Percentiles rank a stretch among this genome's conserved stretches.
Evolutionary conservation across 2,113 vertebrate genomes (phyloP).

Genomic region (Orycteropus afer): DNA sequence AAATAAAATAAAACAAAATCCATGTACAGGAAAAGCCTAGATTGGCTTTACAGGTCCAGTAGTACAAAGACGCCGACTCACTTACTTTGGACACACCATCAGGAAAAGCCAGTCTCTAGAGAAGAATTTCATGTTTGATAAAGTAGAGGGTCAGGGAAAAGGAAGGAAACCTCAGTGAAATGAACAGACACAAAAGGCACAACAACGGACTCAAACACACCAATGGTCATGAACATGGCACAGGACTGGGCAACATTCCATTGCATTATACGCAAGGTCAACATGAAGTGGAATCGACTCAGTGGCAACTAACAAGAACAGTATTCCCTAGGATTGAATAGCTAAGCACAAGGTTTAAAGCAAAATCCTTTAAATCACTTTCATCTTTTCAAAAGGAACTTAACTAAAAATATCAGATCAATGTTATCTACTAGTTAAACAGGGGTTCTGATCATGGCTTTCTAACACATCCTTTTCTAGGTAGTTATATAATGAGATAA

Average conservation of each 20-base stretch:
- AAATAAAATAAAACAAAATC: constrained; percentile 40
- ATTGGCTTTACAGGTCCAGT: neutral
- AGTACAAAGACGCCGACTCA: neutral
- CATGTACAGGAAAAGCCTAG: constrained; percentile 30
- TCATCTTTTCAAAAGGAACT: neutral
- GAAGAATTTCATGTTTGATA: no score
- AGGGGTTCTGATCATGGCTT: neutral
- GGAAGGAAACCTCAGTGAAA: no score
- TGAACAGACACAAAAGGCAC: no score
- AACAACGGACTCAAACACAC: no score
- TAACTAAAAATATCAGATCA: neutral
- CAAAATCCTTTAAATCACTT: constrained; percentile 19
- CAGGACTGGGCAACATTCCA: no score
- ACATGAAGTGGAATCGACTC: no score
- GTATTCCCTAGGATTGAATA: neutral
- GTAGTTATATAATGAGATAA: neutral
- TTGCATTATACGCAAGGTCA: no score
- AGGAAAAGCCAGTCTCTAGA: no score
- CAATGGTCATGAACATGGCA: no score
- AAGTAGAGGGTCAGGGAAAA: no score
- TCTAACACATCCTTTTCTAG: neutral
- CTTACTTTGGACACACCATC: neutral
- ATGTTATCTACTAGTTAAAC: neutral
- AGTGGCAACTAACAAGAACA: no score
- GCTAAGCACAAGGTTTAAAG: neutral